phyloP scores from a whole-genome alignment of 2,797 vertebrate genomes.

The Alectoris magna region DNA sequence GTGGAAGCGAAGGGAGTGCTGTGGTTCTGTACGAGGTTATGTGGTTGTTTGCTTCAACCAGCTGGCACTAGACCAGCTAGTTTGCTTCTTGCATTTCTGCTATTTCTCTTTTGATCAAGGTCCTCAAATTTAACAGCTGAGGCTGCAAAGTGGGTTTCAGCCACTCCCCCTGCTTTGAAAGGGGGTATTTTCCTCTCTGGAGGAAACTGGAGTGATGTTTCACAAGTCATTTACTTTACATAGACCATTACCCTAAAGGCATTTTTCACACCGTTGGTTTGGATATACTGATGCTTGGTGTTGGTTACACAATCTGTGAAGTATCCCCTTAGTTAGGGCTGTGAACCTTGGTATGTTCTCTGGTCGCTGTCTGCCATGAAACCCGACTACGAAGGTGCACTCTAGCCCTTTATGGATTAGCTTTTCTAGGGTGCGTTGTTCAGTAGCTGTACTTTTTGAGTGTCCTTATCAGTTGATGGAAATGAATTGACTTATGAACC shows the following conservation, averaged over 20 bases:
- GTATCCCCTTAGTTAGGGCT: background rate
- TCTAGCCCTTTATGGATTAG: background rate
- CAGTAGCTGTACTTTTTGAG: background rate
- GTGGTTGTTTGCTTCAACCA: background rate
- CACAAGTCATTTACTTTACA: background rate
- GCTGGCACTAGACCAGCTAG: background rate
- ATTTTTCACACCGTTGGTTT: background rate
- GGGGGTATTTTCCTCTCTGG: background rate
- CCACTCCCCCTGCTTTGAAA: background rate
- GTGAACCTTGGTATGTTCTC: background rate
- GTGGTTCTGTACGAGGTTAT: rapidly evolving
- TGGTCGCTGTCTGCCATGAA: background rate
- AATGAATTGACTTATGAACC: background rate
- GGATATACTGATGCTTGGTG: background rate
- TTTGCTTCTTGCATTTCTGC: background rate
- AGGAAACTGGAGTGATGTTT: background rate
- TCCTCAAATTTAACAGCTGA: background rate
- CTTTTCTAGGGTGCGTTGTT: background rate
- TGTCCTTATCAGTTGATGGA: background rate
- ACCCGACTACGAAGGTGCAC: background rate
- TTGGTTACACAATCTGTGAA: background rate
- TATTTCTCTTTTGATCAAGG: background rate
- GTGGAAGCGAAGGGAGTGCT: background rate
- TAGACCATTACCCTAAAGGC: background rate
- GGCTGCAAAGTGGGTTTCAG: background rate